phyloP scores from a whole-genome alignment of 64 coral and sea anemone species.

The Porites lutea region DNA sequence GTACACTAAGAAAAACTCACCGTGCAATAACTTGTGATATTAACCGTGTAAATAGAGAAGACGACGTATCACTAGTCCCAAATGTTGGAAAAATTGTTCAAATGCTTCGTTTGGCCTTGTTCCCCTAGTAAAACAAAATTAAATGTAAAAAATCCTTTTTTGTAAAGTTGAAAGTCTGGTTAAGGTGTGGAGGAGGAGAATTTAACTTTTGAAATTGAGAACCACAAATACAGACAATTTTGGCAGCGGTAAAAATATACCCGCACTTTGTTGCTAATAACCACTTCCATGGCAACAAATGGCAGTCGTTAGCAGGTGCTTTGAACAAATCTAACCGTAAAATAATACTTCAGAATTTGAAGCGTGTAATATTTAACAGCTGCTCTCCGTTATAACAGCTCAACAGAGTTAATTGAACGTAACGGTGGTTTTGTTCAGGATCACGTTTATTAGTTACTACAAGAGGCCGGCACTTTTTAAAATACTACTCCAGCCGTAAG shows the following conservation, averaged over 20 bases:
- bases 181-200: no score
- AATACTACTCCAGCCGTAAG: no score
- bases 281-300: constrained; percentile 8
- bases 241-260: background rate
- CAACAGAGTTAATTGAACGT: no score
- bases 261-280: background rate
- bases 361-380: background rate
- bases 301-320: constrained; percentile 14
- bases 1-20: background rate
- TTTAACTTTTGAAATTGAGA: background rate
- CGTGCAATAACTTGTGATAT: background rate
- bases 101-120: background rate
- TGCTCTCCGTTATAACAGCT: background rate
- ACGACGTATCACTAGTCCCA: background rate
- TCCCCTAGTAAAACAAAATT: background rate
- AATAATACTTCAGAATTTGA: background rate
- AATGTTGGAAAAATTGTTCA: background rate
- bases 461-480: no score
- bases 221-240: background rate
- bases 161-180: background rate
- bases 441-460: no score
- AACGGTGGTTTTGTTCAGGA: no score
- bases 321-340: background rate
- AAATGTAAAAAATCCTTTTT: background rate
- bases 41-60: background rate